Conservation (phyloP, 2,888 invertebrate genomes). For the Venustoraphidia nigricollis region DNA sequence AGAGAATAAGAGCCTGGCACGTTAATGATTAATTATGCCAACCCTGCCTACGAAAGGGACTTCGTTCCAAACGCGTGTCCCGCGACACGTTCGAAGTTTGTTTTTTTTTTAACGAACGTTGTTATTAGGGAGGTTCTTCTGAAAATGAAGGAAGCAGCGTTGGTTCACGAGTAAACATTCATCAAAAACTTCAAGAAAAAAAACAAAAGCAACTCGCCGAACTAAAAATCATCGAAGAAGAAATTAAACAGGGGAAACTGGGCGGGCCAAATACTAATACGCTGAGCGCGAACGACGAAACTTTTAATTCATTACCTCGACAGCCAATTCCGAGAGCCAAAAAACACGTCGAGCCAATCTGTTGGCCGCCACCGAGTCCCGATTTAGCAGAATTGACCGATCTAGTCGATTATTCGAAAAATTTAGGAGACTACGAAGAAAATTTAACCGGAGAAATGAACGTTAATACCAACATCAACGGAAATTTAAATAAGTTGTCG, state of each 20-base stretch:
- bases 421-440: slow-evolving; percentile 7
- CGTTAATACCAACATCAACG: slow-evolving; percentile 4
- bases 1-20: no score
- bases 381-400: slow-evolving; percentile 11
- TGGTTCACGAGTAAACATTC: slow-evolving; percentile 65
- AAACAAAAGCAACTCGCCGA: slow-evolving; percentile 78
- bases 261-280: slow-evolving; percentile 36
- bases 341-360: slow-evolving; percentile 41
- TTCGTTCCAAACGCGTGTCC: no score
- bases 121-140: slow-evolving; percentile 41
- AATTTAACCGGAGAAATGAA: not conserved
- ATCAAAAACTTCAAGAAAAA: slow-evolving; percentile 75
- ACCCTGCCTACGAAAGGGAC: no score
- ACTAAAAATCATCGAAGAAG: slow-evolving; percentile 67
- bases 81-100: no score
- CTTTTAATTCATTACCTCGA: slow-evolving; percentile 24
- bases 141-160: slow-evolving; percentile 64
- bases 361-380: slow-evolving; percentile 28
- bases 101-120: not conserved
- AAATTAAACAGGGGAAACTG: slow-evolving; percentile 70
- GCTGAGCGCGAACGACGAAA: slow-evolving; percentile 36
- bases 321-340: slow-evolving; percentile 59
- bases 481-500: slow-evolving; percentile 9
- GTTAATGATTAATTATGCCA: no score
- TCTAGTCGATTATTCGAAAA: slow-evolving; percentile 6